A percentile compares a stretch with the other conserved stretches of the same genome.
Conservation (phyloP, 2,113 vertebrate species). For the Acinonyx jubatus region DNA sequence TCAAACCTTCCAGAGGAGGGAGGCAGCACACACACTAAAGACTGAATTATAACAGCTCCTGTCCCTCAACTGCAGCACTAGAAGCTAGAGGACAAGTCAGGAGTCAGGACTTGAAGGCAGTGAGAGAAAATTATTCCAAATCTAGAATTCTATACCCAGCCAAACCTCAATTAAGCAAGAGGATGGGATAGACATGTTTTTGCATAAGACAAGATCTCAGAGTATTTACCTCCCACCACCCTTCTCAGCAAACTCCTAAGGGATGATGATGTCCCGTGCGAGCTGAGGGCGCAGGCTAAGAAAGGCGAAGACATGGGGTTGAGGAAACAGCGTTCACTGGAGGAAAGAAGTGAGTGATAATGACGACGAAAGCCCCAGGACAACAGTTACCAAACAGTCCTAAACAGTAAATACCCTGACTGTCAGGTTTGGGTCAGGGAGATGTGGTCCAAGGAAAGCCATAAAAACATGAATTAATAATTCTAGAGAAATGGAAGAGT, state of each 20-base stretch:
- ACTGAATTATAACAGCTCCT: not conserved
- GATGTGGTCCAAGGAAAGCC: not conserved
- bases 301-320: not conserved
- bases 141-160: not conserved
- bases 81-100: not conserved
- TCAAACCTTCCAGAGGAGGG: not conserved
- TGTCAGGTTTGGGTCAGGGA: not conserved
- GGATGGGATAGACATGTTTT: not conserved
- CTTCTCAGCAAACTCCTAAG: not conserved
- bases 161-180: not conserved
- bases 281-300: not conserved
- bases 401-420: not conserved
- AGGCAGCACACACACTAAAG: not conserved
- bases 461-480: not conserved
- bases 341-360: not conserved
- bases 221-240: not conserved
- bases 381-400: not conserved
- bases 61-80: not conserved
- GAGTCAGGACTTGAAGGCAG: not conserved
- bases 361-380: accelerated
- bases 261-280: not conserved
- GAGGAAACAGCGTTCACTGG: not conserved
- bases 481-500: not conserved
- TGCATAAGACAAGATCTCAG: not conserved
- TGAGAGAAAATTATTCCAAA: not conserved